Evolutionary conservation across 1,140 invertebrate genomes (phyloP).

Genomic region (roundworm (Caenorhabditis elegans)): DNA sequence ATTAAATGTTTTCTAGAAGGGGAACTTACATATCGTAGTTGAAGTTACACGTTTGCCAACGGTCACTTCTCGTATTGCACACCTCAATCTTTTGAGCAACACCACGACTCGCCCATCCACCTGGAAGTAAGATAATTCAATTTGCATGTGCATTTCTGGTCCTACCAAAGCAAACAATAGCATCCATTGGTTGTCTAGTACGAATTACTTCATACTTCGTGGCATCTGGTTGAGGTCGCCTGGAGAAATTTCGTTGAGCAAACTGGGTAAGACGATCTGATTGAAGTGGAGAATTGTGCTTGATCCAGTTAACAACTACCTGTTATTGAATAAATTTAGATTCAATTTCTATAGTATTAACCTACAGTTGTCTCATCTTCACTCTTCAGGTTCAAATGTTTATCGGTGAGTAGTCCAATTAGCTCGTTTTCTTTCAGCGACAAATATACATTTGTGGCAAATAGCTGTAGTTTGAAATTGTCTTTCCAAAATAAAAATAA

Average conservation of each 20-base stretch:
- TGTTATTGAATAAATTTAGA: too few relatives aligned
- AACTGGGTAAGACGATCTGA: not conserved
- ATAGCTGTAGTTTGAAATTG: not conserved
- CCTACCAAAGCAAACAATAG: not conserved
- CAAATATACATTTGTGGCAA: slow-evolving; percentile 5
- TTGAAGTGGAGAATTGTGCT: slow-evolving; percentile 2
- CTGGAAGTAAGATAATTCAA: not conserved
- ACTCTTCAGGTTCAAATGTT: slow-evolving; percentile 1
- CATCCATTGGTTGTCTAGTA: not conserved
- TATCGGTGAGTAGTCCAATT: slow-evolving; percentile 4
- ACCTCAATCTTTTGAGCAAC: slow-evolving; percentile 12
- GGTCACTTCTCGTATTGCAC: slow-evolving; percentile 11
- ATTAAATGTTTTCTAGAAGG: too few relatives aligned
- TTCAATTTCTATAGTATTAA: not conserved
- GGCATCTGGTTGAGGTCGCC: not conserved
- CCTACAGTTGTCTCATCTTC: not conserved
- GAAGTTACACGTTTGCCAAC: not conserved
- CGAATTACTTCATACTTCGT: not conserved
- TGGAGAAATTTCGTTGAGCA: not conserved
- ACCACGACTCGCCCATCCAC: slow-evolving; percentile 18
- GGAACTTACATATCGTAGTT: not conserved
- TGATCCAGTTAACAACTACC: not conserved
- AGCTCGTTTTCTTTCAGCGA: not conserved
- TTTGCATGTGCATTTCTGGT: too few relatives aligned
- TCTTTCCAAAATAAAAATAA: not conserved